These are phyloP conservation scores for Oscheius sp. DNA, from an alignment of 2,888 invertebrate genomes.

Conservation along the genomic window DNA sequence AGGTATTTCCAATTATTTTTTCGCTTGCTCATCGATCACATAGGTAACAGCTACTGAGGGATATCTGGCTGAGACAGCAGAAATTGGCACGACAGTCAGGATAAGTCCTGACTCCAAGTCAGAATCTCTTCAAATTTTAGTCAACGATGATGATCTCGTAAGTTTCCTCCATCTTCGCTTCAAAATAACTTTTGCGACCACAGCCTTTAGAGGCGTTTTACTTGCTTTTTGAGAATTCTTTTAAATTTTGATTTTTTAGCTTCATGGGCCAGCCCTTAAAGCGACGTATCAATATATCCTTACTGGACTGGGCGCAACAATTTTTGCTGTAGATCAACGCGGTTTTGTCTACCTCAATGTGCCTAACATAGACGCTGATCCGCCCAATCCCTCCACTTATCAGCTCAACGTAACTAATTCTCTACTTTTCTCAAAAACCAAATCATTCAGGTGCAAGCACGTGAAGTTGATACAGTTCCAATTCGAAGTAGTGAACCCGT, in stretches of 20 bases:
- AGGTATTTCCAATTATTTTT: constrained; percentile 27
- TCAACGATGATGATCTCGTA: constrained; percentile 69
- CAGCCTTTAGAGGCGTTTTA: no score
- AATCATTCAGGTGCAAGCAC: constrained; percentile 62
- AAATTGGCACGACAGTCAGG: constrained; percentile 67
- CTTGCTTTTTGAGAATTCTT: no score
- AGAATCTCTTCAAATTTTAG: constrained; percentile 67
- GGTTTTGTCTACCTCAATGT: constrained; percentile 69
- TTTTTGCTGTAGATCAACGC: constrained; percentile 69
- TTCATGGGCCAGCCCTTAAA: no score
- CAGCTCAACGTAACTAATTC: constrained; percentile 59
- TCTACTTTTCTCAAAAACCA: neutral
- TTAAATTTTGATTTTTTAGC: no score
- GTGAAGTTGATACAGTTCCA: constrained; percentile 69
- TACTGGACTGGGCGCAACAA: constrained; percentile 68
- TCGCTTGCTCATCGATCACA: no score
- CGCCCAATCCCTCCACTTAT: constrained; percentile 64
- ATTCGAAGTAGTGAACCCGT: constrained; percentile 63
- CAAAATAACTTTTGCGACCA: no score
- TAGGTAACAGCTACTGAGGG: constrained; percentile 67
- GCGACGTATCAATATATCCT: constrained; percentile 70
- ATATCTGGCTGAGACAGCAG: constrained; percentile 65
- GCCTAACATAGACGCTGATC: constrained; percentile 64
- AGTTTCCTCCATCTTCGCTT: no score
- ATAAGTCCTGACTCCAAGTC: constrained; percentile 59